Conservation (phyloP, 2,113 vertebrate species). For the Tyto alba region DNA sequence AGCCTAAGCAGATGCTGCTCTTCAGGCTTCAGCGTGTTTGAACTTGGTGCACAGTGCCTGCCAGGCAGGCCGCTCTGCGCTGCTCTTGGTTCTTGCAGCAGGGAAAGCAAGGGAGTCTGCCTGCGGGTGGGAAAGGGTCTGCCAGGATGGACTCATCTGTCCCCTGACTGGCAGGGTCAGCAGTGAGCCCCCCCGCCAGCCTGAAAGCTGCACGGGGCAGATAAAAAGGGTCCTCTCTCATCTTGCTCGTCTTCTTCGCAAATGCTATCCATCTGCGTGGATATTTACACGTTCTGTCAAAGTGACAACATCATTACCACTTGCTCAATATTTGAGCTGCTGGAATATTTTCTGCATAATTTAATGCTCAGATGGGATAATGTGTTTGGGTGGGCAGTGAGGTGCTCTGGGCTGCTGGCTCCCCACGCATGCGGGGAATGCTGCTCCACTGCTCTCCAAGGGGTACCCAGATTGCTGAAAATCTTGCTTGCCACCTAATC, state of each 20-base stretch:
- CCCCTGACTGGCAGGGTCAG: background rate
- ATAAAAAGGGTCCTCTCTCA: slow-evolving; percentile 24
- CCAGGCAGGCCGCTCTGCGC: accelerated
- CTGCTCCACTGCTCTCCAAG: background rate
- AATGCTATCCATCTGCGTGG: slow-evolving; percentile 46
- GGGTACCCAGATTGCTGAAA: background rate
- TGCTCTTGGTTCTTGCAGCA: background rate
- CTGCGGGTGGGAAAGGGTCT: background rate
- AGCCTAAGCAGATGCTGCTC: background rate
- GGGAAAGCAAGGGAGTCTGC: background rate
- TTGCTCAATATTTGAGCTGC: slow-evolving; percentile 61
- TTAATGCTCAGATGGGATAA: slow-evolving; percentile 63
- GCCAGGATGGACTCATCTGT: background rate
- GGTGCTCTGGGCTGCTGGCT: background rate
- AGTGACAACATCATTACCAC: slow-evolving; percentile 66
- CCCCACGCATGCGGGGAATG: accelerated
- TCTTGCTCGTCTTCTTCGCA: background rate
- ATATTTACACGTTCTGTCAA: slow-evolving; percentile 64
- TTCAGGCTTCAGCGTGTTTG: background rate
- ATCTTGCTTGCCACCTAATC: background rate
- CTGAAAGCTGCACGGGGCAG: background rate
- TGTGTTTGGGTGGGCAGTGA: slow-evolving; percentile 33
- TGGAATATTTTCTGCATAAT: slow-evolving; percentile 69
- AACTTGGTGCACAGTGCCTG: background rate
- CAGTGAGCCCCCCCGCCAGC: background rate